These are phyloP conservation scores for Eremophila alpestris DNA, from an alignment of 2,797 vertebrate species.

Conservation along the genomic window DNA sequence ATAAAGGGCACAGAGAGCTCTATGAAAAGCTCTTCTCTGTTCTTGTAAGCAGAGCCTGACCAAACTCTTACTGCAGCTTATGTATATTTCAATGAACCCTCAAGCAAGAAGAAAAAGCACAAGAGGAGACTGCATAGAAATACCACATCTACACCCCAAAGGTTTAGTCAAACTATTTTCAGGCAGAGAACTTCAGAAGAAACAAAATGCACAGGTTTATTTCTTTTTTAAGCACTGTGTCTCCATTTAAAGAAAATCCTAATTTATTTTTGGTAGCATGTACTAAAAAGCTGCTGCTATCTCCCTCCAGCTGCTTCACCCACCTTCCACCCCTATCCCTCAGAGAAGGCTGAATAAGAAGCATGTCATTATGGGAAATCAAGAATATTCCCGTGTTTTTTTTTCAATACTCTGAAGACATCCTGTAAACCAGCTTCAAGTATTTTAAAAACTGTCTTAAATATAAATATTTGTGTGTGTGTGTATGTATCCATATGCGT, in stretches of 20 bases:
- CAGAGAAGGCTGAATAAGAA: background rate
- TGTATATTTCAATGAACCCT: background rate
- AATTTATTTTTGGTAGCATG: background rate
- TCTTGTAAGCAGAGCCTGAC: background rate
- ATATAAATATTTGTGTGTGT: background rate
- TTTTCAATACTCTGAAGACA: background rate
- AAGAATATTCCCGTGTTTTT: background rate
- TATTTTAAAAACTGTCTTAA: background rate
- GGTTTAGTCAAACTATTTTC: background rate
- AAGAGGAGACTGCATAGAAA: background rate
- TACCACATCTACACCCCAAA: background rate
- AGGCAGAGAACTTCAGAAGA: background rate
- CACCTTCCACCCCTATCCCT: accelerated
- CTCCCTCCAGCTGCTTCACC: background rate
- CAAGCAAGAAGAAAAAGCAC: background rate
- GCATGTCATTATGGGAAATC: background rate
- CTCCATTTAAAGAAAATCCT: background rate
- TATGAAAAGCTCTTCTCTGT: background rate
- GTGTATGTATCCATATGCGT: accelerated
- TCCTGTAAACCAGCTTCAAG: background rate
- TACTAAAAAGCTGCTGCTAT: background rate
- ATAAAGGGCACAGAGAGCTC: background rate
- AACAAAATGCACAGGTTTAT: background rate
- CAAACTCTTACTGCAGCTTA: background rate
- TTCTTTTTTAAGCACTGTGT: background rate